phyloP scores from a whole-genome alignment of 1,140 invertebrate species.

The Laupala kohalensis region DNA sequence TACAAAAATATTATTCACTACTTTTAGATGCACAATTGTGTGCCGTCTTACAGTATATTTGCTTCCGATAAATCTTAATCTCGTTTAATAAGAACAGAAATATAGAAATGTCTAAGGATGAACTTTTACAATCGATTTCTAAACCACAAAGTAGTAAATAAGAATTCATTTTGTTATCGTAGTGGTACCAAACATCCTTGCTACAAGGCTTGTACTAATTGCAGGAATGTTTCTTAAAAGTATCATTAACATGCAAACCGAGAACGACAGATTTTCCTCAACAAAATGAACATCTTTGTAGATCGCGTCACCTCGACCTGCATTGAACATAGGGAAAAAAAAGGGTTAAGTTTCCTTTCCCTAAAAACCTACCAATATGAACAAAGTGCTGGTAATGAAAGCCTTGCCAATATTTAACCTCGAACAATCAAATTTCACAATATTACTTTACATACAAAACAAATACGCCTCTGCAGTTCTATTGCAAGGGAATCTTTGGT shows the following conservation, averaged over 20 bases:
- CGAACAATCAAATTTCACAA: not conserved
- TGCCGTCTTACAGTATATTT: no score
- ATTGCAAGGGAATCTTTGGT: not conserved
- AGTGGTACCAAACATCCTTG: not conserved
- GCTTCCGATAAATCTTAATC: no score
- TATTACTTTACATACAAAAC: not conserved
- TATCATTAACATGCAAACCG: not conserved
- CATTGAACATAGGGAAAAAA: not conserved
- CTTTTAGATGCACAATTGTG: not conserved
- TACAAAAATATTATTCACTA: not conserved
- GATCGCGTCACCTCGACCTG: no score
- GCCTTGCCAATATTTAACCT: not conserved
- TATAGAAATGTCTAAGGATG: no score
- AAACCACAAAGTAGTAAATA: not conserved
- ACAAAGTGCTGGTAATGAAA: not conserved
- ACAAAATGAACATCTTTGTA: not conserved
- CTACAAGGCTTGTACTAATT: not conserved
- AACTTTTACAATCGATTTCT: no score
- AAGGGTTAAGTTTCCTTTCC: not conserved
- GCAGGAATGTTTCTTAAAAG: not conserved
- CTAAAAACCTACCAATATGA: not conserved
- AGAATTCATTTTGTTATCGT: not conserved
- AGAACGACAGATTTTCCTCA: not conserved
- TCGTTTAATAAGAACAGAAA: no score
- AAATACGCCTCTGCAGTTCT: not conserved